Base-by-base conservation (phyloP, 2,113 vertebrate species). In the Chloropsis hardwickii region DNA sequence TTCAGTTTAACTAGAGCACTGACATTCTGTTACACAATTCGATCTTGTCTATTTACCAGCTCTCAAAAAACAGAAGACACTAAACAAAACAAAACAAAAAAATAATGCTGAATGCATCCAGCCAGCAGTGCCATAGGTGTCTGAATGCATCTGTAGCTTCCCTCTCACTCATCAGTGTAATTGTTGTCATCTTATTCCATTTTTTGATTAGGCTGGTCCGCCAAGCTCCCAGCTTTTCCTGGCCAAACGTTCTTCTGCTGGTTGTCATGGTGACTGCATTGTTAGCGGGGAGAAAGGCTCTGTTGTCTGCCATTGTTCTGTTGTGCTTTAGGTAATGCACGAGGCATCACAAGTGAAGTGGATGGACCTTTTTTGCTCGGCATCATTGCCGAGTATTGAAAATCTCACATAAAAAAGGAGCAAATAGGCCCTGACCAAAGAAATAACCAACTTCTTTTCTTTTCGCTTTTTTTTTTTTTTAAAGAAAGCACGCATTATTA, bases 281-380 rank as follows among this genome's bases (percentile, higher is more conserved):
- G 98, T 98, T 98, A 97, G 97, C 85, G 87, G 97, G 95, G 96
- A 98, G 98, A 98, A 98, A 98, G 97, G 97, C 97, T 97, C 97
- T 98, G 98, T 98, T 98, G 98, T 98, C 98, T 98, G 97, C 98
- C 98, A 98, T 98, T 98, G 98, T 98, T 98, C 98, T 98, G 97
- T 98, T 98, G 98, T 98, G 98, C 97, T 98, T 98, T 98, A 98
- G 98, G 98, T 98, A 98, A 98, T 97, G 96, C 98, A 97, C 97
- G 98, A 98, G 97, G 98, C 98, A 98, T 98, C 98, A 98, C 98
- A 95, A 98, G 98, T 98, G 98, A 98, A 98, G 98, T 98, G 98
- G 98, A 98, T 98, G 98, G 98, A 98, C 98, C 98, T 98, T 98
- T 98, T 98, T 98, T 97, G 97, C 98, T 98, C 98, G 82, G 97